Conservation (phyloP, 2,888 invertebrate species). For the Lydus trimaculatus region DNA sequence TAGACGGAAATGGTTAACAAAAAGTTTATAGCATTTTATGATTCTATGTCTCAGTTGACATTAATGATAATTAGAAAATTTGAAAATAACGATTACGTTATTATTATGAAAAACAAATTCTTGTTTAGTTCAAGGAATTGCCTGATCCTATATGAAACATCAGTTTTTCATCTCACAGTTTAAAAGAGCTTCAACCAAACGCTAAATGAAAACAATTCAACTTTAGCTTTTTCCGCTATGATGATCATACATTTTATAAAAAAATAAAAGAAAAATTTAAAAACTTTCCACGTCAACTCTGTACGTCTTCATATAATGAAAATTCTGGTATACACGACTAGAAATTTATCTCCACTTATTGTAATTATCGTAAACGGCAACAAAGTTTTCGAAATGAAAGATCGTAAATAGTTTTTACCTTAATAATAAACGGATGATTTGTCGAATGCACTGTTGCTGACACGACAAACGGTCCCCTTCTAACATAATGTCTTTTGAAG, state of each 20-base stretch:
- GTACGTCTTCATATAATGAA: background rate
- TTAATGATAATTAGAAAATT: no score
- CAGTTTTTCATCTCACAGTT: background rate
- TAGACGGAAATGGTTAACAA: no score
- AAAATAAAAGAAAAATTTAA: background rate
- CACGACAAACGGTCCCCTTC: background rate
- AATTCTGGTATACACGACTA: background rate
- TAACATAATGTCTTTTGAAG: constrained; percentile 2
- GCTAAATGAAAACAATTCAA: constrained; percentile 1
- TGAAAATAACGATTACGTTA: no score
- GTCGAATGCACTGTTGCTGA: background rate
- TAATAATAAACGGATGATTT: background rate
- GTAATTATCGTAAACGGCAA: background rate
- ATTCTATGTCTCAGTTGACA: no score
- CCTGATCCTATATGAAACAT: background rate
- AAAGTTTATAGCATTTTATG: no score
- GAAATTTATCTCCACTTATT: background rate
- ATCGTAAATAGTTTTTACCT: background rate
- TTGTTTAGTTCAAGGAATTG: no score
- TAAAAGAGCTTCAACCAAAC: background rate
- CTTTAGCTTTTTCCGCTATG: background rate
- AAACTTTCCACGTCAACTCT: background rate
- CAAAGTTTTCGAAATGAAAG: background rate
- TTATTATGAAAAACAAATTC: no score
- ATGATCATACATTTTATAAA: background rate